phyloP scores from a whole-genome alignment of 92 coral and sea anemone species.

The Actinernus sp. region DNA sequence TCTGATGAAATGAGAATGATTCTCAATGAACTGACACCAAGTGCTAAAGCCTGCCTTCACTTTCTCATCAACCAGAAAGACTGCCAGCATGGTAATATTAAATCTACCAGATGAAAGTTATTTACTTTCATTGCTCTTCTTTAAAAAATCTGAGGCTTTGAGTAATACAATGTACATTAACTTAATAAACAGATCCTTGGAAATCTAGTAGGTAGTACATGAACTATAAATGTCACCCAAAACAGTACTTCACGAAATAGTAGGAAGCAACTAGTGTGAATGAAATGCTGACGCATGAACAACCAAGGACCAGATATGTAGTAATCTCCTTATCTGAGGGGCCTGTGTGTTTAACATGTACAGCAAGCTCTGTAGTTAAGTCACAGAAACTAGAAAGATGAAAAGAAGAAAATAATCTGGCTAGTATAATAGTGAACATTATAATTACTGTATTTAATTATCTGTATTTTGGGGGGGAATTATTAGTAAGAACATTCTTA shows the following conservation, averaged over 20 bases:
- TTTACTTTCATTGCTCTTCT: background rate
- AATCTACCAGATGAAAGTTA: background rate
- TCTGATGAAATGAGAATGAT: constrained; percentile 56
- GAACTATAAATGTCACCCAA: constrained; percentile 4
- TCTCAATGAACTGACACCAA: constrained; percentile 57
- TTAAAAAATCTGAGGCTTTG: background rate
- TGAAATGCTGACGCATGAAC: constrained; percentile 62
- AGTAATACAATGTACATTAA: too few species aligned
- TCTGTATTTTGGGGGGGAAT: too few species aligned
- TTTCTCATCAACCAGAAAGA: constrained; percentile 35
- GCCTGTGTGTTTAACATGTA: constrained; percentile 59
- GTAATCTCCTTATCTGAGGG: constrained; percentile 41
- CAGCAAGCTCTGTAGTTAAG: constrained; percentile 84
- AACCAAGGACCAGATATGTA: constrained; percentile 89
- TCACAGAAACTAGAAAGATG: constrained; percentile 76
- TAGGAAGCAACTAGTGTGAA: constrained; percentile 35
- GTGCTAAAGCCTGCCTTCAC: constrained; percentile 67
- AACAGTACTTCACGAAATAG: constrained; percentile 10
- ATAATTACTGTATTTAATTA: too few species aligned
- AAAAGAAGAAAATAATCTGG: too few species aligned
- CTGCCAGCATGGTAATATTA: constrained; percentile 6
- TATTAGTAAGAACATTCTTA: too few species aligned
- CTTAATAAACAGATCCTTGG: too few species aligned
- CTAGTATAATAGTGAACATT: too few species aligned
- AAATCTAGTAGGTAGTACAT: too few species aligned